Evolutionary conservation across 2,113 vertebrate species (phyloP).

Genomic region (Prunella himalayana): DNA sequence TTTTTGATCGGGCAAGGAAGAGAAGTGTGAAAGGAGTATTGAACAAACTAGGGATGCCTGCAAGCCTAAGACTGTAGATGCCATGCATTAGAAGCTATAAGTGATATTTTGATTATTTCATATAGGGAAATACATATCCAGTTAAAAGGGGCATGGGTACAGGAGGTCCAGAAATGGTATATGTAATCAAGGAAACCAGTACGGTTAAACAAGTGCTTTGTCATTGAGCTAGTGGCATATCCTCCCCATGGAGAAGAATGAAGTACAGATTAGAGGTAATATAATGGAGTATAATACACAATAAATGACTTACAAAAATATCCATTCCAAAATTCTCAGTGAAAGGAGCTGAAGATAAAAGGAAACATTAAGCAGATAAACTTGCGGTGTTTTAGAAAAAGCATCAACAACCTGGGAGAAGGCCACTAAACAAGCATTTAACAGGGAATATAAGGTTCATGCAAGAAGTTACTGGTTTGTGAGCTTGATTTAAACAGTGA

Average conservation of each 20-base stretch:
- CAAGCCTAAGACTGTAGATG: neutral
- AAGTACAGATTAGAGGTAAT: neutral
- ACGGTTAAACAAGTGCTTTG: neutral
- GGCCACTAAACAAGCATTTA: conserved; percentile 6
- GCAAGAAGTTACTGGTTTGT: conserved; percentile 3
- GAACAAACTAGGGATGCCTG: neutral
- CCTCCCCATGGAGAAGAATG: neutral
- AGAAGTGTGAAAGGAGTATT: neutral
- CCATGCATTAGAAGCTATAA: neutral
- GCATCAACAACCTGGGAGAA: conserved; percentile 1
- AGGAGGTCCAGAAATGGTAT: neutral
- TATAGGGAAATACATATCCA: neutral
- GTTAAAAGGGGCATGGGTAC: neutral
- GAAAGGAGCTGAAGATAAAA: neutral
- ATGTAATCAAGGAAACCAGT: neutral
- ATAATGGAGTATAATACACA: neutral
- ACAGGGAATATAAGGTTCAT: neutral
- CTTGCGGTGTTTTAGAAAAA: neutral
- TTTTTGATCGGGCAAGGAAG: neutral
- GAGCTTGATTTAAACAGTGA: conserved; percentile 16
- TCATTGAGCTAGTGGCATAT: neutral
- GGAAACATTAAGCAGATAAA: neutral
- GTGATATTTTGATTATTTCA: neutral
- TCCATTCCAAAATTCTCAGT: neutral
- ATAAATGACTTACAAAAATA: neutral